Base-by-base conservation (phyloP, 2,888 invertebrate species). In the Oscheius sp. region DNA sequence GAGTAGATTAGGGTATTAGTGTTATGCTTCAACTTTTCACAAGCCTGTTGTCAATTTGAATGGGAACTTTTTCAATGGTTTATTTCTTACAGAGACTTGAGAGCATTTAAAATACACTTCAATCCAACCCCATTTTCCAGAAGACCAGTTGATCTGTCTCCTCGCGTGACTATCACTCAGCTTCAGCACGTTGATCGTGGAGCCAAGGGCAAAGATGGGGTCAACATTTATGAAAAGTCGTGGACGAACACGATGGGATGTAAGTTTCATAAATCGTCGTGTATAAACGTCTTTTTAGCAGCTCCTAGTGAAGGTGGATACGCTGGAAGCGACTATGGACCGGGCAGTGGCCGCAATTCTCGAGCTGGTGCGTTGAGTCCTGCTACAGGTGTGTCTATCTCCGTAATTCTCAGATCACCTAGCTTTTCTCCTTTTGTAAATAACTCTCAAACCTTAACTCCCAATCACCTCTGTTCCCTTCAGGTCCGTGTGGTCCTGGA, bases 121-220 rank as follows among this genome's bases (percentile, higher is more conserved):
- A 21, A 21, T 21, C 21, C 21, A 21, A 21, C 21, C 21, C 21
- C 21, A 33, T n/a, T 47, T 66, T 70, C 50, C 75, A 80, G 87
- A 75, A 77, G 82, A 7, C 88, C 88, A 2, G 77, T 79, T 1
- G 88, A 88, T 70, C 75, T 87, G 37, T 81, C 85, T 35, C 88
- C 88, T 29, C 76, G 79, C n/a, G 86, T 88, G 5, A 84, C 84
- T 7, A 83, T 88, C 10, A 88, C 85, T 33, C 85, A 88, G 62
- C 84, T 87, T 50, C 82, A 86, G 42, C 81, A 84, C 53, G 85
- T 88, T 11, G 88, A 88, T 50, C 77, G 85, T 48, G 84, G 86
- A 72, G 79, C 72, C 13, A 82, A 79, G 47, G 88, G 88, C 11
- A 82, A 80, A 10, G 85, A 80, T 48, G 88, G 88, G 21, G 77